phyloP scores from a whole-genome alignment of 37 sponge, comb jelly and placozoan genomes.

The Theonella swinhoei region DNA sequence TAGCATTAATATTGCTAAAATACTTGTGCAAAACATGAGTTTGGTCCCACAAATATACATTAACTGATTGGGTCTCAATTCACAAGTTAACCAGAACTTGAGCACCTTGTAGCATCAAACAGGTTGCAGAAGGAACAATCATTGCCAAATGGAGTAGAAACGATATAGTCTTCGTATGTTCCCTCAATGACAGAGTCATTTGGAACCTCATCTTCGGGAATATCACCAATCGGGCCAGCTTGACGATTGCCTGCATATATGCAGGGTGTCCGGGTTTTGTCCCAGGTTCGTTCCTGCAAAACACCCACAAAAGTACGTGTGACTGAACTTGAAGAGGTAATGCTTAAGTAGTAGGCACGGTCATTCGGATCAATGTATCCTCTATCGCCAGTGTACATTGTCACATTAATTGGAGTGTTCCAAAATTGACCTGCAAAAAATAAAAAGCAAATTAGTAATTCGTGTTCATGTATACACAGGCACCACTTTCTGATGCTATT shows the following conservation, averaged over 20 bases:
- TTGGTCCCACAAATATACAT: too few relatives aligned
- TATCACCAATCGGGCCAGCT: conserved; percentile 51
- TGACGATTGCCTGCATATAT: conserved; percentile 71
- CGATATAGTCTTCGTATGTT: conserved; percentile 48
- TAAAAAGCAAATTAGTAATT: not conserved
- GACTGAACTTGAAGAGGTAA: conserved; percentile 8
- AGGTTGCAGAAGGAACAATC: conserved; percentile 5
- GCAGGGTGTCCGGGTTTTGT: conserved; percentile 47
- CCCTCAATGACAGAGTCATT: conserved; percentile 70
- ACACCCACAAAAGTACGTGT: conserved; percentile 49
- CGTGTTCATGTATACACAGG: too few relatives aligned
- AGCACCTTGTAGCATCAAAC: not conserved
- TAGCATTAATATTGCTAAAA: too few relatives aligned
- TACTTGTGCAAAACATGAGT: too few relatives aligned
- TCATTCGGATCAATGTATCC: not conserved
- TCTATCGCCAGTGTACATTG: not conserved
- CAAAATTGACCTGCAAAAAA: conserved; percentile 74
- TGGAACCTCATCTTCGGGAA: not conserved
- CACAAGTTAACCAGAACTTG: too few relatives aligned
- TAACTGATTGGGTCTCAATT: too few relatives aligned
- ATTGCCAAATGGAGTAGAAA: conserved; percentile 15
- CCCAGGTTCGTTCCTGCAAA: conserved; percentile 57
- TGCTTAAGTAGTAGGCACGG: conserved; percentile 29
- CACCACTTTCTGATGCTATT: too few relatives aligned
- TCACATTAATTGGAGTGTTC: conserved; percentile 62